These are phyloP conservation scores for Thalpophila matura DNA, from an alignment of 2,888 invertebrate genomes.

Conservation along the genomic window DNA sequence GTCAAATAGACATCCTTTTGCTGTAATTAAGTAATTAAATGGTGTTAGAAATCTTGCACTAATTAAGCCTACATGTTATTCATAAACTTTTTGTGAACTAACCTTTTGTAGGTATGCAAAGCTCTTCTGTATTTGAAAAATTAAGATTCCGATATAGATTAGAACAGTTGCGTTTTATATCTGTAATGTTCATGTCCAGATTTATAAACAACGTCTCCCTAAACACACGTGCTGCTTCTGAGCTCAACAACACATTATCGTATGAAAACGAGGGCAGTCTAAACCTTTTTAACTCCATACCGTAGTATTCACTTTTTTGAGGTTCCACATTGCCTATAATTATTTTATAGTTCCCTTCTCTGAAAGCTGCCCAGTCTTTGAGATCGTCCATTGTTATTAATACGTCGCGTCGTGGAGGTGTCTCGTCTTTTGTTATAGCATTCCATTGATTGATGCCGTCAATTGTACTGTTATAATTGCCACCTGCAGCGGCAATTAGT, in stretches of 20 bases:
- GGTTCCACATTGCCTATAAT: conserved; percentile 69
- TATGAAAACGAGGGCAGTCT: conserved; percentile 64
- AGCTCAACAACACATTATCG: conserved; percentile 67
- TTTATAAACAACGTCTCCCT: conserved; percentile 66
- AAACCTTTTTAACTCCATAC: conserved; percentile 62
- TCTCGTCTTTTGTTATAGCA: conserved; percentile 82
- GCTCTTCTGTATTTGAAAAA: conserved; percentile 28
- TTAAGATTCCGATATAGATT: conserved; percentile 39
- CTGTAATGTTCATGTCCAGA: conserved; percentile 62
- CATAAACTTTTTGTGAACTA: conserved; percentile 18
- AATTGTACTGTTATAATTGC: conserved; percentile 73
- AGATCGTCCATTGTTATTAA: conserved; percentile 89
- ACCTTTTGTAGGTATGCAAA: conserved; percentile 74
- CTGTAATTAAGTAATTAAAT: conserved; percentile 61
- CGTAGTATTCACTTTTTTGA: conserved; percentile 64
- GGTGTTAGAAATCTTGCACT: background rate
- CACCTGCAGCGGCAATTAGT: conserved; percentile 80
- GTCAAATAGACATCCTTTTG: conserved; percentile 75
- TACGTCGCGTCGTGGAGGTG: conserved; percentile 82
- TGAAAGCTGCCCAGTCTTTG: conserved; percentile 78
- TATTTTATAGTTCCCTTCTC: conserved; percentile 75
- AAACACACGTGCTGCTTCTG: conserved; percentile 68
- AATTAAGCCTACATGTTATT: background rate
- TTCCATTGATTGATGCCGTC: conserved; percentile 93
- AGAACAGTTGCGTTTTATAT: conserved; percentile 63